Evolutionary conservation across 2,888 invertebrate species (phyloP), one percentile per base, ranked within the genome.

Genomic region (Apeira syringaria): DNA sequence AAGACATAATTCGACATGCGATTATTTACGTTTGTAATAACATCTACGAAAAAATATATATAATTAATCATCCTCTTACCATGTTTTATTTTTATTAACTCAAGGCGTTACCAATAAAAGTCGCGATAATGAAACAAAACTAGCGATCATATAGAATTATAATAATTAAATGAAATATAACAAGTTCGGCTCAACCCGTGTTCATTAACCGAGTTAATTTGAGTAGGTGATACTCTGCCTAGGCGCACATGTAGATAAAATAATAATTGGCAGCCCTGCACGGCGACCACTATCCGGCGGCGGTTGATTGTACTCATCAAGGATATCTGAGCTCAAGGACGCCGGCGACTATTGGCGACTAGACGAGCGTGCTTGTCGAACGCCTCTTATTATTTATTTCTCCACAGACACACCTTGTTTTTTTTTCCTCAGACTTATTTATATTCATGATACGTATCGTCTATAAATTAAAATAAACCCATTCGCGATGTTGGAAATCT

Each of bases 221-320:
- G n/a, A n/a, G n/a, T n/a, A 61, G 63, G 64, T 65, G 58, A 59
- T 54, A 57, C 46, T 39, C 50, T 53, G 58, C 54, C 46, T 59
- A 53, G 50, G 59, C 60, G 60, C 62, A 66, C 56, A 66, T 64
- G 69, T 68, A 71, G 62, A 68, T 74, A 74, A 68, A 73, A 65
- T 64, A 77, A 72, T 78, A 79, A 79, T 84, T 74, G 85, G 70
- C 82, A 85, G 76, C 87, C 86, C 86, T 87, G 79, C 63, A 72
- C 73, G 72, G 61, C 74, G 73, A 61, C 70, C 68, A 78, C 80
- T 85, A 81, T 80, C 82, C 87, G 80, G 85, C 83, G 85, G 85
- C 86, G 83, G 88, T 89, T 89, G 86, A 89, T 84, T 89, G 88
- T 87, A 87, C 88, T 85, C 88, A 89, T 89, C 88, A 87, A 89